phyloP scores from a whole-genome alignment of 2,113 vertebrate genomes.

The Lonchura striata region DNA sequence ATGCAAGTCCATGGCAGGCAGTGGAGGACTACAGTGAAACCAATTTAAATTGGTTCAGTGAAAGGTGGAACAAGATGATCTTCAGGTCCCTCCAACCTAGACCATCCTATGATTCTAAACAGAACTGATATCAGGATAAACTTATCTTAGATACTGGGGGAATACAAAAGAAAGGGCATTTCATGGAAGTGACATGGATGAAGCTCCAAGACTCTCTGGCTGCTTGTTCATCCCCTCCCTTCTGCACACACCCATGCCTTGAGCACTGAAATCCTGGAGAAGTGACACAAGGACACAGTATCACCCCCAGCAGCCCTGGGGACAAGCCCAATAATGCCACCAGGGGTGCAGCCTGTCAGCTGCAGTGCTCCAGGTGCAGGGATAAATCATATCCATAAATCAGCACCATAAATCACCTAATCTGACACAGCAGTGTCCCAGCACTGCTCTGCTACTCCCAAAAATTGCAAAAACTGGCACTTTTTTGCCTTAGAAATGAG shows the following conservation, averaged over 20 bases:
- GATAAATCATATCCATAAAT: no score
- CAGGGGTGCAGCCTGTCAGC: background rate
- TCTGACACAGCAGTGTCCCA: background rate
- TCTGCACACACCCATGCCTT: background rate
- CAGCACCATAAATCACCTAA: background rate
- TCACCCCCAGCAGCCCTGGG: background rate
- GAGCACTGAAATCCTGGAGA: background rate
- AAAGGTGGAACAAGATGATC: background rate
- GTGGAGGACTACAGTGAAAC: background rate
- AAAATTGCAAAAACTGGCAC: background rate
- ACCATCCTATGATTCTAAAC: background rate
- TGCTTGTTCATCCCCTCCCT: background rate
- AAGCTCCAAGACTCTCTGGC: background rate
- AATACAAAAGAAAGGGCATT: background rate
- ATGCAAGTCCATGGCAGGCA: background rate
- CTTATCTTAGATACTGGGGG: background rate
- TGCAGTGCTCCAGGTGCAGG: background rate
- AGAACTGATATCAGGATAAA: background rate
- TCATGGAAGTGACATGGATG: rapidly evolving
- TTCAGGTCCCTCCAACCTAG: background rate
- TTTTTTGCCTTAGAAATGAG: background rate
- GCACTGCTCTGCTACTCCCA: background rate
- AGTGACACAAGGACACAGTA: rapidly evolving
- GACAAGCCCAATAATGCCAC: background rate
- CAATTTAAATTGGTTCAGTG: background rate